Conservation (phyloP, 2,113 vertebrate genomes). For the Uria aalge region DNA sequence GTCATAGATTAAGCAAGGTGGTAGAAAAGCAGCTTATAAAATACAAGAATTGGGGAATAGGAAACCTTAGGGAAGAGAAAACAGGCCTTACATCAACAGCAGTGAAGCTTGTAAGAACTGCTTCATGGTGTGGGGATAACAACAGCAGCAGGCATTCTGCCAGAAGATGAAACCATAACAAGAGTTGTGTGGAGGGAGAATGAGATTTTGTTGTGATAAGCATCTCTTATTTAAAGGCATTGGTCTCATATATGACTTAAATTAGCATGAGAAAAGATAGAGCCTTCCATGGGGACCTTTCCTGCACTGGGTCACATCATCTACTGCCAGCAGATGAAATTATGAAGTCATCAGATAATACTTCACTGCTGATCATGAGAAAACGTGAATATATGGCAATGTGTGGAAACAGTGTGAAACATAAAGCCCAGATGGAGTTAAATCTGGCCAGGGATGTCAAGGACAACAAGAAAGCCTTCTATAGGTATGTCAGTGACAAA, state of each 20-base stretch:
- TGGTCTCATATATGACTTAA: neutral
- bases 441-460: no score
- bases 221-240: neutral
- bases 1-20: neutral
- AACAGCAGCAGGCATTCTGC: neutral
- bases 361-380: neutral
- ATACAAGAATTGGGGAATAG: neutral
- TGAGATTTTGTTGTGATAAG: neutral
- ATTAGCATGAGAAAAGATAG: neutral
- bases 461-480: no score
- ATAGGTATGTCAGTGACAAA: no score
- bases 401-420: neutral
- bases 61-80: neutral
- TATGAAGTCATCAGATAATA: neutral
- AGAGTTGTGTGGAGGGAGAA: neutral
- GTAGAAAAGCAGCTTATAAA: neutral
- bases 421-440: neutral
- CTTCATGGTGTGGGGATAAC: neutral
- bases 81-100: fast-evolving
- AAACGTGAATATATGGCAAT: neutral
- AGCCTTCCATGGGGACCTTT: neutral
- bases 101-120: neutral
- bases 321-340: neutral
- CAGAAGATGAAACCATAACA: neutral
- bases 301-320: neutral